These are phyloP conservation scores for Sturnira hondurensis DNA, from an alignment of 2,113 vertebrate genomes.

Conservation along the genomic window DNA sequence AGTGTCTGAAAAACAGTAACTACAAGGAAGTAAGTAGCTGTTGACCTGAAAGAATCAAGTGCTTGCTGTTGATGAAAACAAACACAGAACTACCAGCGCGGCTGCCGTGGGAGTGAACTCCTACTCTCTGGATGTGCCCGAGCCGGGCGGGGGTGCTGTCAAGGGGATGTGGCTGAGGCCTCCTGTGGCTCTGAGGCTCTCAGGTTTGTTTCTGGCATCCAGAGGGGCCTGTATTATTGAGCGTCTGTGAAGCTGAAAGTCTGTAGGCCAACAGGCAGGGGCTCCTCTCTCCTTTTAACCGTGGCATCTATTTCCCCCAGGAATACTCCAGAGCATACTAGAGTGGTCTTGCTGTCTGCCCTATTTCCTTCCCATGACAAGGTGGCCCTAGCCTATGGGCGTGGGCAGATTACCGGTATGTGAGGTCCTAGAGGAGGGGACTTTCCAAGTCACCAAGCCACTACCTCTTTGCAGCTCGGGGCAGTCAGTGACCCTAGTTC, in stretches of 20 bases:
- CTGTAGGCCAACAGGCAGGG: not conserved
- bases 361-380: not conserved
- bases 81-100: fast-evolving
- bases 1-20: not conserved
- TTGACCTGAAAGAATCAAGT: not conserved
- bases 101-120: not conserved
- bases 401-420: not conserved
- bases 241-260: not conserved
- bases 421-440: not conserved
- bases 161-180: fast-evolving
- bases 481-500: too few species aligned
- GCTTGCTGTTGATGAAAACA: not conserved
- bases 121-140: not conserved
- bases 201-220: not conserved
- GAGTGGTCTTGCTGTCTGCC: not conserved
- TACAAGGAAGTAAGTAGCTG: not conserved
- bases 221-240: not conserved
- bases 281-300: not conserved
- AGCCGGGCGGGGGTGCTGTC: not conserved
- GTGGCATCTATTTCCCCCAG: not conserved
- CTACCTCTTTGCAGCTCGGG: fast-evolving
- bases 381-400: not conserved
- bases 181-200: not conserved
- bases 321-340: not conserved
- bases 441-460: not conserved